A percentile compares a stretch with the other conserved stretches of the same genome.
phyloP scores from a whole-genome alignment of 2,888 invertebrate species.

The Perizoma affinitatum region DNA sequence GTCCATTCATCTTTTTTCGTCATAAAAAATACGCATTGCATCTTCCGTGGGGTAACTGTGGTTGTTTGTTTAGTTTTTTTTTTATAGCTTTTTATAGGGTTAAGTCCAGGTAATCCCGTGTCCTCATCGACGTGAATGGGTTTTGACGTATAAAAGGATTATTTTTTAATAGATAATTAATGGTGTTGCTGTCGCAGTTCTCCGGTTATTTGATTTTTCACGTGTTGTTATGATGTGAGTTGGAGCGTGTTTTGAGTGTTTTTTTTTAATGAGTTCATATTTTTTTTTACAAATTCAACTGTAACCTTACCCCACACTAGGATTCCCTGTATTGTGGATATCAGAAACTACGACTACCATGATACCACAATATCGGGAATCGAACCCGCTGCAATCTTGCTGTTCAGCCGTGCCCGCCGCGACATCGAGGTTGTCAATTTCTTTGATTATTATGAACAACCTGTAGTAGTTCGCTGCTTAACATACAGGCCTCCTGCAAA shows the following conservation, averaged over 20 bases:
- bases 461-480: too few species aligned
- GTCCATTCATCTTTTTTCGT: constrained; percentile 48
- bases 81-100: constrained; percentile 65
- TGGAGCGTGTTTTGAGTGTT: constrained; percentile 13
- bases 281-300: not conserved
- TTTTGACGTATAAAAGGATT: constrained; percentile 81
- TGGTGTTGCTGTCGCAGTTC: constrained; percentile 63
- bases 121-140: constrained; percentile 69
- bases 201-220: constrained; percentile 42
- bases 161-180: constrained; percentile 82
- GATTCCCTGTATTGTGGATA: too few species aligned
- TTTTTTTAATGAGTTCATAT: constrained; percentile 1
- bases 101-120: constrained; percentile 79
- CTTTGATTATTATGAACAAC: too few species aligned
- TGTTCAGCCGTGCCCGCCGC: too few species aligned
- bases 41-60: constrained; percentile 64
- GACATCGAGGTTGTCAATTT: too few species aligned
- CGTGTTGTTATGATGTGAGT: constrained; percentile 8
- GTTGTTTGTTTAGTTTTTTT: constrained; percentile 69
- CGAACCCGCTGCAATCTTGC: too few species aligned
- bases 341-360: too few species aligned
- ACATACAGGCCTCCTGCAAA: too few species aligned
- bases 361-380: too few species aligned
- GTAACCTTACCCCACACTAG: too few species aligned
- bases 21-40: constrained; percentile 53